phyloP scores from a whole-genome alignment of 2,888 invertebrate genomes.

The Clunio marinus region DNA sequence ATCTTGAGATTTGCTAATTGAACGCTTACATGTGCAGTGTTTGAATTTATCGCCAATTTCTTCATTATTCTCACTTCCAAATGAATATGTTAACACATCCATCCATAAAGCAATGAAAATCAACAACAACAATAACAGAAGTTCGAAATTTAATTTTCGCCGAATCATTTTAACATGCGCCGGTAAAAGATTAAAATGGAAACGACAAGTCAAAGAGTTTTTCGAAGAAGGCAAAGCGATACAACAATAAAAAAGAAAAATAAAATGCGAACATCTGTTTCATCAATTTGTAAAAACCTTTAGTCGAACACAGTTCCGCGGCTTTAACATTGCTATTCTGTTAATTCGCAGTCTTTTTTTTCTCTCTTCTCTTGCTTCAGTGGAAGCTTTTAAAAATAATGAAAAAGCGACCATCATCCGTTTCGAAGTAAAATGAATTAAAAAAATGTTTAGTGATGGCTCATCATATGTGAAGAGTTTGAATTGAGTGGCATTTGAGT shows the following conservation, averaged over 20 bases:
- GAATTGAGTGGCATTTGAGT: conserved; percentile 23
- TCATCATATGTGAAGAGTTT: too few species aligned
- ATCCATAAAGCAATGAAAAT: background rate
- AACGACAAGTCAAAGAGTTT: too few species aligned
- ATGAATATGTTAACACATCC: too few species aligned
- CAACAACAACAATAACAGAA: too few species aligned
- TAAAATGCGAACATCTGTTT: conserved; percentile 34
- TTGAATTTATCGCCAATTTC: background rate
- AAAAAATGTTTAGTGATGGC: too few species aligned
- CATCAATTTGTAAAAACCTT: too few species aligned
- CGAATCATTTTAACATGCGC: background rate
- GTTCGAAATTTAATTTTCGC: too few species aligned
- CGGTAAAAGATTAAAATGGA: too few species aligned
- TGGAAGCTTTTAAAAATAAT: conserved; percentile 21
- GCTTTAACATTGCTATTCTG: conserved; percentile 9
- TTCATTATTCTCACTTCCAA: too few species aligned
- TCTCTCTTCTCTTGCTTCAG: background rate
- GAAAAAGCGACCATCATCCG: conserved; percentile 26
- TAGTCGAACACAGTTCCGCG: background rate
- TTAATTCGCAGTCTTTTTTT: background rate
- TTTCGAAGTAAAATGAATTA: conserved; percentile 5
- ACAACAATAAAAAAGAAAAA: conserved; percentile 9
- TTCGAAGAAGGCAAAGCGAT: background rate
- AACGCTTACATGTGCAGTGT: background rate
- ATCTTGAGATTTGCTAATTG: background rate